Evolutionary conservation across 2,888 invertebrate species (phyloP).

Genomic region (Amiota communis): DNA sequence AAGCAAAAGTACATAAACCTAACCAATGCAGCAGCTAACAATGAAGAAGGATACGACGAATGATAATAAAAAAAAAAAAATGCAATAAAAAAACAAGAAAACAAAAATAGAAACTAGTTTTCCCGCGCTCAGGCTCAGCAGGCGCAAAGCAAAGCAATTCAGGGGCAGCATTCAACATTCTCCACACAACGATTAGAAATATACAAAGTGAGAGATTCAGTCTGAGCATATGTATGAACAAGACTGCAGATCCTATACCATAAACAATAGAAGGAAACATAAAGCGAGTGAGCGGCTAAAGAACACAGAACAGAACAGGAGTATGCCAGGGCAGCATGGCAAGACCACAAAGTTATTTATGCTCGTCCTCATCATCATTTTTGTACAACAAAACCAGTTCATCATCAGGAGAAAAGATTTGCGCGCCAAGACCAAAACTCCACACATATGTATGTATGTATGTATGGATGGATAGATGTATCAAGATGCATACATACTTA

Average conservation of each 20-base stretch:
- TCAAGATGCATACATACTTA: neutral
- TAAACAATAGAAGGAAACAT: neutral
- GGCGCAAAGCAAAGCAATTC: constrained; percentile 6
- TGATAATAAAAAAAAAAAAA: neutral
- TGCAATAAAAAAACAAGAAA: no score
- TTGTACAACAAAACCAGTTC: constrained; percentile 13
- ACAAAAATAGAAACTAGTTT: no score
- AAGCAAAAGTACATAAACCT: no score
- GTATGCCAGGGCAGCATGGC: constrained; percentile 6
- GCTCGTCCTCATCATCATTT: no score
- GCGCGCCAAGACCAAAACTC: constrained; percentile 6
- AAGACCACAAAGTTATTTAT: neutral
- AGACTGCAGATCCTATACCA: neutral
- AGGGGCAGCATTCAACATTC: neutral
- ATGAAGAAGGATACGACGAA: neutral
- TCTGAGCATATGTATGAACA: no score
- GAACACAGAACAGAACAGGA: neutral
- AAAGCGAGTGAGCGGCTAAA: neutral
- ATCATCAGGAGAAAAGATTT: constrained; percentile 1
- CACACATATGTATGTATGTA: constrained; percentile 2
- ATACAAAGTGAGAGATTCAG: no score
- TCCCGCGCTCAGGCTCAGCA: neutral
- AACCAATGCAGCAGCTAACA: no score
- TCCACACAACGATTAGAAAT: no score
- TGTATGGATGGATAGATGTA: no score